phyloP scores from a whole-genome alignment of 2,797 vertebrate species.

The Yasuhikotakia modesta region DNA sequence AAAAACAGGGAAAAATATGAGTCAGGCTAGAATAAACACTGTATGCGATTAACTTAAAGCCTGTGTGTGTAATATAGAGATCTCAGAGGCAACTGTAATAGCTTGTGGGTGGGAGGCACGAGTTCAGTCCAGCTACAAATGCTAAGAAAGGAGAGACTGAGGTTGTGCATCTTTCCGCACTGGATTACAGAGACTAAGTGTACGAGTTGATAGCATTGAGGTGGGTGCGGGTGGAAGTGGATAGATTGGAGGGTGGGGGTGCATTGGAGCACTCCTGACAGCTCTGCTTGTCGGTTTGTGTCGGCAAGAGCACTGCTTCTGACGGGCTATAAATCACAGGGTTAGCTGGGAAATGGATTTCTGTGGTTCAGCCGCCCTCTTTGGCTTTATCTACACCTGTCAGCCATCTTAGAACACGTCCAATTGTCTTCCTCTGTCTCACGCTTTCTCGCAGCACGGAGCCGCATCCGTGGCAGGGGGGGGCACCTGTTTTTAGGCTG shows the following conservation, averaged over 20 bases:
- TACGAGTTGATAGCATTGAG: conserved; percentile 22
- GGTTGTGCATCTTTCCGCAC: conserved; percentile 29
- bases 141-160: background rate
- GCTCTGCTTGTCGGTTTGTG: conserved; percentile 12
- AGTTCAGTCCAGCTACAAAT: background rate
- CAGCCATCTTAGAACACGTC: conserved; percentile 62
- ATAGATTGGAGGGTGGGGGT: background rate
- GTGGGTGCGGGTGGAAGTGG: background rate
- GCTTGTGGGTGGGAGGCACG: background rate
- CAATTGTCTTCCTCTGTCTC: conserved; percentile 33
- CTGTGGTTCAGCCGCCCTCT: conserved; percentile 35
- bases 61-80: conserved; percentile 20
- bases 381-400: conserved; percentile 54
- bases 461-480: background rate
- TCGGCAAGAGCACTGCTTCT: conserved; percentile 20
- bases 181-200: background rate
- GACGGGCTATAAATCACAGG: conserved; percentile 56
- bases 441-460: background rate
- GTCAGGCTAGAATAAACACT: background rate
- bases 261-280: conserved; percentile 37
- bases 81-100: conserved; percentile 18
- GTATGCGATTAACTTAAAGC: conserved; percentile 19
- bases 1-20: conserved; percentile 7
- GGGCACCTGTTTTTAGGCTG: conserved; percentile 11
- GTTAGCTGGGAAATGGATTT: conserved; percentile 56